Conservation (phyloP, 2,888 invertebrate genomes). For the Deilephila porcellus region DNA sequence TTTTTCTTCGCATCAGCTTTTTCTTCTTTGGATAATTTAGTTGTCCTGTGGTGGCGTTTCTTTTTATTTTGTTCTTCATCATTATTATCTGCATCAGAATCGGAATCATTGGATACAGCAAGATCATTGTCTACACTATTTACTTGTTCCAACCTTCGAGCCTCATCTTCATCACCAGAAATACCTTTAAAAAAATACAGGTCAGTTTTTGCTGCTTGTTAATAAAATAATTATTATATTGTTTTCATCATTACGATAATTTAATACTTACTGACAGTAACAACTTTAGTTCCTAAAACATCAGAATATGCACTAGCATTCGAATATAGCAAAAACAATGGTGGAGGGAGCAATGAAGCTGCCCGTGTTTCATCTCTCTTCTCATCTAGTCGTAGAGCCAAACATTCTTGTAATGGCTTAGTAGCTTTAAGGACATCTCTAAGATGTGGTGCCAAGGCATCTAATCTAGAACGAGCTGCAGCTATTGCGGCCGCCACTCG, state of each 20-base stretch:
- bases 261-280: slow-evolving; percentile 70
- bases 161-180: slow-evolving; percentile 89
- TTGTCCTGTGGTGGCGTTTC: slow-evolving; percentile 87
- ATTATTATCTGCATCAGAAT: slow-evolving; percentile 87
- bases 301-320: slow-evolving; percentile 93
- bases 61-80: slow-evolving; percentile 85
- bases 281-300: slow-evolving; percentile 86
- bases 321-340: slow-evolving; percentile 94
- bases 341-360: slow-evolving; percentile 90
- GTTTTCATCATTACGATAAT: neutral
- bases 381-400: slow-evolving; percentile 92
- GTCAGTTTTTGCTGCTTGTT: neutral
- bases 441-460: slow-evolving; percentile 92
- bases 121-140: slow-evolving; percentile 81
- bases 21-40: slow-evolving; percentile 86
- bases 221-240: neutral
- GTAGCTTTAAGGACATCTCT: slow-evolving; percentile 87
- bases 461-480: slow-evolving; percentile 89
- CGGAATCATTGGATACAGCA: slow-evolving; percentile 86
- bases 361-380: slow-evolving; percentile 90
- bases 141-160: slow-evolving; percentile 84
- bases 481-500: slow-evolving; percentile 90
- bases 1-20: slow-evolving; percentile 88
- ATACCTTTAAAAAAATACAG: slow-evolving; percentile 74
- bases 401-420: slow-evolving; percentile 94